These are phyloP conservation scores for Trachelus iudaicus DNA, from an alignment of 2,888 invertebrate species.

Conservation along the genomic window DNA sequence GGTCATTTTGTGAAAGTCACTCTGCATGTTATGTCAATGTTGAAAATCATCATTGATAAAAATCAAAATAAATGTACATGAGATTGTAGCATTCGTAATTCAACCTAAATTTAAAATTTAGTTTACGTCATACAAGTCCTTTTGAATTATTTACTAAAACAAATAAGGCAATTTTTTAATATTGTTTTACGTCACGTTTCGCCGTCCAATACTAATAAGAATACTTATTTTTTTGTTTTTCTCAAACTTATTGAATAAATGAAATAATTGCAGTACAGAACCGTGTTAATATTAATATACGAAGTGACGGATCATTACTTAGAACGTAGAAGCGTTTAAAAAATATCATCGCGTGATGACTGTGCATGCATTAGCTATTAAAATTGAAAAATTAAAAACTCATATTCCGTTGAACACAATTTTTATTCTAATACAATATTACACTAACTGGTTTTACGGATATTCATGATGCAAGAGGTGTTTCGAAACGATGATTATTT, in stretches of 20 bases:
- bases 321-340: background rate
- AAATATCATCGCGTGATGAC: background rate
- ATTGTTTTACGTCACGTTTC: background rate
- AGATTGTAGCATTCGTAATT: background rate
- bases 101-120: background rate
- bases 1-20: background rate
- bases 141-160: background rate
- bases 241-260: constrained; percentile 36
- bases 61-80: background rate
- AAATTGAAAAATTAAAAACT: background rate
- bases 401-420: background rate
- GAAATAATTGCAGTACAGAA: constrained; percentile 3
- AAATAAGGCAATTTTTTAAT: background rate
- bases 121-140: background rate
- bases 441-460: background rate
- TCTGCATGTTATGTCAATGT: background rate
- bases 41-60: background rate
- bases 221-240: constrained; percentile 16
- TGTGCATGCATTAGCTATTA: background rate
- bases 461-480: background rate
- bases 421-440: background rate
- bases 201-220: background rate
- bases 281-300: background rate
- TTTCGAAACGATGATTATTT: background rate
- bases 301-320: background rate